Evolutionary conservation across 2,113 vertebrate genomes (phyloP).

Genomic region (Syngnathus scovelli): DNA sequence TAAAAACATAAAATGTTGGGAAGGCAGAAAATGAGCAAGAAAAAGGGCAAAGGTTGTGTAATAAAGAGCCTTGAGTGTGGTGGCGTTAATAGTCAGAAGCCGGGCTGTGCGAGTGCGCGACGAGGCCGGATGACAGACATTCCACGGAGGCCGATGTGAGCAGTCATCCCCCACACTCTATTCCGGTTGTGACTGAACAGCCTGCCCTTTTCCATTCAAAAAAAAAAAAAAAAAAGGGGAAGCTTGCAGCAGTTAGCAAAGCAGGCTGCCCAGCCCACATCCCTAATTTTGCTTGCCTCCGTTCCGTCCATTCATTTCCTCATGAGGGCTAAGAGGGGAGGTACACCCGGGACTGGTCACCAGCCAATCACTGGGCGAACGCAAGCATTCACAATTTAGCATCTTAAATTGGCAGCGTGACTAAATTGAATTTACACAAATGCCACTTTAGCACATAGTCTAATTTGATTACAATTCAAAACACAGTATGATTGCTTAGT

Average conservation of each 20-base stretch:
- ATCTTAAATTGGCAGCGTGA: neutral
- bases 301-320: neutral
- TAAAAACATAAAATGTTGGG: no score
- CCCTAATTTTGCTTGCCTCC: conserved; percentile 1
- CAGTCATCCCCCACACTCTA: conserved; percentile 43
- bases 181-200: conserved; percentile 52
- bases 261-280: conserved; percentile 12
- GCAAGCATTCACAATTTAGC: neutral
- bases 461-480: neutral
- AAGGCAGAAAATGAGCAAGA: neutral
- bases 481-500: neutral
- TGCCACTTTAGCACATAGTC: no score
- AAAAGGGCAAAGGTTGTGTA: conserved; percentile 7
- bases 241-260: conserved; percentile 5
- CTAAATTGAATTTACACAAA: neutral
- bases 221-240: conserved; percentile 13
- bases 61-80: conserved; percentile 61
- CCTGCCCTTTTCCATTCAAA: conserved; percentile 37
- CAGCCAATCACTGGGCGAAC: neutral
- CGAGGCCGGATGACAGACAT: conserved; percentile 50
- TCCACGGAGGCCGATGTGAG: conserved; percentile 49
- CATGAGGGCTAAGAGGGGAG: neutral
- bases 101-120: conserved; percentile 3
- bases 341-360: neutral
- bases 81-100: neutral